Conservation (phyloP, 2,797 vertebrate genomes). For the Acipenser oxyrinchus region DNA sequence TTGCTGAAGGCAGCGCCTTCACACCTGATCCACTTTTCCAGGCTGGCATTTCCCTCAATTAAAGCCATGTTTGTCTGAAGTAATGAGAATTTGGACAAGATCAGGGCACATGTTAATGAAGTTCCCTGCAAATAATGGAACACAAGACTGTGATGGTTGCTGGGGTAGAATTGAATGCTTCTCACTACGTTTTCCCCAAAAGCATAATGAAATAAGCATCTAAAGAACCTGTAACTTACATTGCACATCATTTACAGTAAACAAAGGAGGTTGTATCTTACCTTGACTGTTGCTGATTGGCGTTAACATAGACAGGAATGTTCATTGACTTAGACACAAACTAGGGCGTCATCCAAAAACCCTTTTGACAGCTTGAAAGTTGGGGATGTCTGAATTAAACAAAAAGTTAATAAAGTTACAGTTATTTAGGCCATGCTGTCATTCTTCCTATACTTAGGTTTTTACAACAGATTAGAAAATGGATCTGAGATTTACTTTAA, state of each 20-base stretch:
- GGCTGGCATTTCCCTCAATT: slow-evolving; percentile 51
- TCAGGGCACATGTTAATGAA: slow-evolving; percentile 47
- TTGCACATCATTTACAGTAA: not conserved
- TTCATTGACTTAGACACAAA: no score
- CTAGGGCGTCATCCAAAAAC: no score
- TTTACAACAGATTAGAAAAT: no score
- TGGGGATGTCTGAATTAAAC: no score
- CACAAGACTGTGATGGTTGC: slow-evolving; percentile 30
- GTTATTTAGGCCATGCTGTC: no score
- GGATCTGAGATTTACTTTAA: no score
- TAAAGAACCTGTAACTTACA: not conserved
- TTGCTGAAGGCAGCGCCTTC: slow-evolving; percentile 45
- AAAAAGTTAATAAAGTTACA: no score
- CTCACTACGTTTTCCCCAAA: slow-evolving; percentile 12
- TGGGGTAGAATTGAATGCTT: slow-evolving; percentile 28
- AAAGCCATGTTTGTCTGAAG: slow-evolving; percentile 49
- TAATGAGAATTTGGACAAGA: slow-evolving; percentile 45
- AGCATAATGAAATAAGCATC: slow-evolving; percentile 3
- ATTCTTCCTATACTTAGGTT: no score
- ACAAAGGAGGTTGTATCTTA: not conserved
- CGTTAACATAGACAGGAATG: no score
- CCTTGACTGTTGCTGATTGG: no score
- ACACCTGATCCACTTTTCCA: slow-evolving; percentile 50
- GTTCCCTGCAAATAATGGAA: slow-evolving; percentile 44
- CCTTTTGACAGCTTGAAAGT: no score